Conservation (phyloP, 2,797 vertebrate species). For the Sebastes aleutianus region DNA sequence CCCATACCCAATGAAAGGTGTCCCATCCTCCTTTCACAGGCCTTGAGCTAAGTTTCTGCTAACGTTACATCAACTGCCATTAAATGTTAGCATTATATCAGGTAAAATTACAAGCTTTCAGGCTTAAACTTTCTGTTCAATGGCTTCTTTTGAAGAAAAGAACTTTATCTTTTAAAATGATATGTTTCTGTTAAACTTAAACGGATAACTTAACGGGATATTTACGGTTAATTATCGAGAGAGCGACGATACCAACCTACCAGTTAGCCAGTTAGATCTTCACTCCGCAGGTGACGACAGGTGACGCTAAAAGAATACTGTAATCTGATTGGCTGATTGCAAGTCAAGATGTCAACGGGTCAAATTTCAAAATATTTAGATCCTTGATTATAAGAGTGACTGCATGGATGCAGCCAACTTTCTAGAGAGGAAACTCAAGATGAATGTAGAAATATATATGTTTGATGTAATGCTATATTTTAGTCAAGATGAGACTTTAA, state of each 20-base stretch:
- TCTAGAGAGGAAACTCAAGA: too few species aligned
- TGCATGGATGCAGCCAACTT: too few species aligned
- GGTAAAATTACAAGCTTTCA: not conserved
- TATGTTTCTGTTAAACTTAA: not conserved
- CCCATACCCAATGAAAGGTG: rapidly evolving
- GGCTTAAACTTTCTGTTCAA: not conserved
- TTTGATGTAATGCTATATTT: too few species aligned
- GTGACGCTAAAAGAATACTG: not conserved
- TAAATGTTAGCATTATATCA: slow-evolving; percentile 15
- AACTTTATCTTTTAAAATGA: not conserved
- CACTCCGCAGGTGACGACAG: not conserved
- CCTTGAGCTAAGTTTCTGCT: too few species aligned
- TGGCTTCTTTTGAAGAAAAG: not conserved
- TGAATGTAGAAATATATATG: too few species aligned
- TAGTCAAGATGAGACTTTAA: too few species aligned
- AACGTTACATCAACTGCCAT: too few species aligned
- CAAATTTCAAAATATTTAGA: not conserved
- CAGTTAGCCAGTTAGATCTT: not conserved
- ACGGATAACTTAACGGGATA: rapidly evolving
- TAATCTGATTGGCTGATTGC: slow-evolving; percentile 42
- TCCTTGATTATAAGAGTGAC: too few species aligned
- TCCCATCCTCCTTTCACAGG: too few species aligned
- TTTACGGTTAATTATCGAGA: not conserved
- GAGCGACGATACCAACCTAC: not conserved
- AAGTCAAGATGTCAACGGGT: not conserved